A percentile compares a stretch with the other conserved stretches of the same genome.
Conservation (phyloP, 2,113 vertebrate genomes). For the Ifrita kowaldi region DNA sequence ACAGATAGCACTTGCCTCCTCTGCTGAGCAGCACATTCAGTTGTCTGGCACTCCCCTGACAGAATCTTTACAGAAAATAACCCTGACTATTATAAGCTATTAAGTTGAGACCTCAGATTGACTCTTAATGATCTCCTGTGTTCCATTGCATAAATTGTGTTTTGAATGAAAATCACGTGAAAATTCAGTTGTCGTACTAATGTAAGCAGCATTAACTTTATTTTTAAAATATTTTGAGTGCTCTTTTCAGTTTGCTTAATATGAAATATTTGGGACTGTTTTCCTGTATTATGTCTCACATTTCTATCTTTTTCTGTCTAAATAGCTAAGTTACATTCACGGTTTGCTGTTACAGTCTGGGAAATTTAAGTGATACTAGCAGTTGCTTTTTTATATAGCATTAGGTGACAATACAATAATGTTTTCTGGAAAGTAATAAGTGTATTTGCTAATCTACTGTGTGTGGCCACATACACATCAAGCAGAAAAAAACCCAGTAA, state of each 20-base stretch:
- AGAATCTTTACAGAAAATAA: not conserved
- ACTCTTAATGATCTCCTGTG: not conserved
- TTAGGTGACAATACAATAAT: not conserved
- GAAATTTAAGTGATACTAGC: not conserved
- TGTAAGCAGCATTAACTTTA: not conserved
- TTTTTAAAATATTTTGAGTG: not conserved
- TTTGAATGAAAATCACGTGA: not conserved
- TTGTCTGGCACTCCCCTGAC: not conserved
- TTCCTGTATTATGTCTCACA: not conserved
- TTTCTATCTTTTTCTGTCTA: not conserved
- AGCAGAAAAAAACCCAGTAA: not conserved
- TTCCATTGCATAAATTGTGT: not conserved
- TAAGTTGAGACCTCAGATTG: constrained; percentile 18
- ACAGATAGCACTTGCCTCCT: not conserved
- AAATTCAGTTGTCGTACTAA: not conserved
- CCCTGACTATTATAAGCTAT: not conserved
- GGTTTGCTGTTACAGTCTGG: not conserved
- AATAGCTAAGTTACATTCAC: not conserved
- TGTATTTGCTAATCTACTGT: not conserved
- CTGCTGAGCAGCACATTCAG: not conserved
- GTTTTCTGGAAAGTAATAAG: not conserved
- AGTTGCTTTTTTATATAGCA: not conserved
- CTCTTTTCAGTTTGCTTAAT: not conserved
- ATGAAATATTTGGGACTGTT: not conserved
- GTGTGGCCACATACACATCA: not conserved